Base-by-base conservation (phyloP, 2,113 vertebrate genomes). In the Erinaceus europaeus region DNA sequence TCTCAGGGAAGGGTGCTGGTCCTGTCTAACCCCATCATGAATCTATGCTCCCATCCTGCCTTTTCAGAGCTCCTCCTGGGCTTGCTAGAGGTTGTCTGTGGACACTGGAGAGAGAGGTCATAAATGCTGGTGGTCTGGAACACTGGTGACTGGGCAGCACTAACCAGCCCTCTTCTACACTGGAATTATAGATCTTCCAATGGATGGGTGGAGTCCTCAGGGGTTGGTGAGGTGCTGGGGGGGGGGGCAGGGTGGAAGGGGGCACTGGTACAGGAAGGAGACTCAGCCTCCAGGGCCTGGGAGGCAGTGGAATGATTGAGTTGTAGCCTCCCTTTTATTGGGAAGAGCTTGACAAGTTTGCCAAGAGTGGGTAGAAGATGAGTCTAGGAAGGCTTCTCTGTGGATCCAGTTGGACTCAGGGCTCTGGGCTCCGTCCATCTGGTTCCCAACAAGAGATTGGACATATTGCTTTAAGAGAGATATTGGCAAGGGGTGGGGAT, bases 401-500 rank as follows among this genome's bases (percentile, higher is more conserved):
- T 61, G 52, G 55, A 79, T 62, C 61, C 44, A 88, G 80, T 55
- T 78, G 86, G 75, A 69, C 76, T 68, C 84, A 61, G 88, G 73
- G 73, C 81, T 80, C 67, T 73, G 44, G 91, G 85, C 32, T 89
- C 50, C 29, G 9, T 75, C 64, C 40, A 8, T 75, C 79, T 11
- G 5, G 40, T 65, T 84, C 81, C 84, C 80, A 20, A 36, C 15
- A 78, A 32, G 61, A 89, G 91, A 83, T 87, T 0, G 2, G 25
- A 38, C 79, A 32, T 96, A 96, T 95, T 94, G 95, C 95, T 95
- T 93, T 93, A 91, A 85, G 77, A 93, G 84, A 79, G 74, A 57
- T 0, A 2, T 23, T 84, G 84, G 84, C 52, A 25, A 53, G 62
- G 82, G n/a, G 55, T 15, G 53, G 62, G 0, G 0, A 42, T 34